phyloP scores from a whole-genome alignment of 1,140 invertebrate genomes.

The Aphidius ervi region DNA sequence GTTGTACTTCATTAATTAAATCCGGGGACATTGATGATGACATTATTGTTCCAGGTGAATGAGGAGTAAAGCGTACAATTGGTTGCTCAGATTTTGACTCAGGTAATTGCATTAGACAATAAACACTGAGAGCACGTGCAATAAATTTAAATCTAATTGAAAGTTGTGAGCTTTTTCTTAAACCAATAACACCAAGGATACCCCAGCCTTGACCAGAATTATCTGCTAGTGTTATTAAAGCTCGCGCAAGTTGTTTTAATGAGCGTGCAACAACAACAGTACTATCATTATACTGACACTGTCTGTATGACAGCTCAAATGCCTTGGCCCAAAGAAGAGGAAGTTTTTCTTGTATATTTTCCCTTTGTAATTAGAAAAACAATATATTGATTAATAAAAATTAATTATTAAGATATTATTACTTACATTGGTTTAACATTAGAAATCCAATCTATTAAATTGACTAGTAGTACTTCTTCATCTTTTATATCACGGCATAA shows the following conservation, averaged over 20 bases:
- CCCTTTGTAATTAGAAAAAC: constrained; percentile 42
- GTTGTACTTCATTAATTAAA: constrained; percentile 36
- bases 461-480: constrained; percentile 50
- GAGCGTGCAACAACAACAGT: constrained; percentile 49
- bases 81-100: constrained; percentile 45
- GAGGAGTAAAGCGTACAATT: constrained; percentile 35
- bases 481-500: constrained; percentile 50
- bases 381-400: constrained; percentile 18
- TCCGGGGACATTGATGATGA: constrained; percentile 11
- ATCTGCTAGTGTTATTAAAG: constrained; percentile 55
- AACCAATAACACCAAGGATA: constrained; percentile 62
- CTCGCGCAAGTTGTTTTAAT: constrained; percentile 51
- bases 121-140: constrained; percentile 44
- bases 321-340: constrained; percentile 59
- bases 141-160: constrained; percentile 56
- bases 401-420: not conserved
- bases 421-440: constrained; percentile 52
- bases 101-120: constrained; percentile 52
- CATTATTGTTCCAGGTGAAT: constrained; percentile 37
- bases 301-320: constrained; percentile 53
- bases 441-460: constrained; percentile 52
- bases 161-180: constrained; percentile 58
- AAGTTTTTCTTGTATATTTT: constrained; percentile 58
- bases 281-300: constrained; percentile 52
- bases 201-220: constrained; percentile 57